Conservation (phyloP, 2,888 invertebrate species). For the Melanchra persicariae region DNA sequence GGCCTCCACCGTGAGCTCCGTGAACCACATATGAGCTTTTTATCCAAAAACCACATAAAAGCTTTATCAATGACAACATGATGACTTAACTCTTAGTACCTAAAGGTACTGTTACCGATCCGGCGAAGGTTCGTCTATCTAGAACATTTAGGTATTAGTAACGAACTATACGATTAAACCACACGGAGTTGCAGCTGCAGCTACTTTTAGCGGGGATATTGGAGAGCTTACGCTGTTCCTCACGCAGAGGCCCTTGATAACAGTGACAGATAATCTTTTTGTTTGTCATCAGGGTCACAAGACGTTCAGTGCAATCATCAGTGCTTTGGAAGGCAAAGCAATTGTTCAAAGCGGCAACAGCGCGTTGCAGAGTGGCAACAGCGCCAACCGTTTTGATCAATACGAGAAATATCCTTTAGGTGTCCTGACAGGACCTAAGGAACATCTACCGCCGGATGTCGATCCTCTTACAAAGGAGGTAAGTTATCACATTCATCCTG, state of each 20-base stretch:
- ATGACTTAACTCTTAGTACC: too few species aligned
- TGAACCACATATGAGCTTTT: too few species aligned
- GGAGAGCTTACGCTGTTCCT: too few species aligned
- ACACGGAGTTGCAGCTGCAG: too few species aligned
- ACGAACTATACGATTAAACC: too few species aligned
- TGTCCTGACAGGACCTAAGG: constrained; percentile 94
- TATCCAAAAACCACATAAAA: too few species aligned
- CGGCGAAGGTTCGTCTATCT: too few species aligned
- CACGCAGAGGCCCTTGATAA: too few species aligned
- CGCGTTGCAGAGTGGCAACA: constrained; percentile 90
- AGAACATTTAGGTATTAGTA: too few species aligned
- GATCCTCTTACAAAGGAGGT: constrained; percentile 97
- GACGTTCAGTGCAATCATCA: constrained; percentile 91
- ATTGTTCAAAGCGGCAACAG: constrained; percentile 86
- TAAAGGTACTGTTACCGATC: too few species aligned
- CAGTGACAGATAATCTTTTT: not conserved
- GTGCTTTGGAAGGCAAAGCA: constrained; percentile 89
- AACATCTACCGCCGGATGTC: constrained; percentile 95
- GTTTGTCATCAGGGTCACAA: constrained; percentile 89
- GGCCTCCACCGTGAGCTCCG: not conserved
- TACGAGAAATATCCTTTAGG: constrained; percentile 95
- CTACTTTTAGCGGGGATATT: too few species aligned
- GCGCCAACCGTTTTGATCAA: constrained; percentile 92
- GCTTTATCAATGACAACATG: too few species aligned
- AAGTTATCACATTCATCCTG: constrained; percentile 12